phyloP scores from a whole-genome alignment of 2,797 vertebrate species.

The Acipenser ruthenus region DNA sequence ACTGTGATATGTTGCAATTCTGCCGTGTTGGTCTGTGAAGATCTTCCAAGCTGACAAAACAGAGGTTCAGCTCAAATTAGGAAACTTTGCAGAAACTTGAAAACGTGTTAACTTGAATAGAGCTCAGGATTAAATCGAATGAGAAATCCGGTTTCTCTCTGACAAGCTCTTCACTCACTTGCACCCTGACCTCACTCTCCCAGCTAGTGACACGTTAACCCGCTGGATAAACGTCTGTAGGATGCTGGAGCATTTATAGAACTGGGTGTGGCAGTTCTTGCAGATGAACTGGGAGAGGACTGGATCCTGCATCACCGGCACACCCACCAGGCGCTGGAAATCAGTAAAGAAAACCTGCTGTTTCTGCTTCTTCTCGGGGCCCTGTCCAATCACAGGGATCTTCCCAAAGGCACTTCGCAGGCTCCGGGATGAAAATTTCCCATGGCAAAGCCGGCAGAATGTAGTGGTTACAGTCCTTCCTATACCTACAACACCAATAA shows the following conservation, averaged over 20 bases:
- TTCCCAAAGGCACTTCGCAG: conserved; percentile 75
- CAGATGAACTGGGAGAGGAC: conserved; percentile 78
- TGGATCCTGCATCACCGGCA: conserved; percentile 72
- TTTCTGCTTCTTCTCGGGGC: conserved; percentile 38
- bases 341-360: conserved; percentile 73
- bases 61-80: too few species aligned
- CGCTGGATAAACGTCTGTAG: conserved; percentile 79
- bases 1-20: too few species aligned
- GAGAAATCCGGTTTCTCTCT: too few species aligned
- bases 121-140: too few species aligned
- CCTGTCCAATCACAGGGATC: conserved; percentile 47
- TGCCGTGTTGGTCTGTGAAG: too few species aligned
- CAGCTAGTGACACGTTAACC: conserved; percentile 67
- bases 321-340: conserved; percentile 83
- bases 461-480: conserved; percentile 52
- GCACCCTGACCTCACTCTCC: conserved; percentile 41
- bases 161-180: conserved; percentile 43
- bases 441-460: conserved; percentile 86
- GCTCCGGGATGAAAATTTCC: conserved; percentile 81
- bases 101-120: too few species aligned
- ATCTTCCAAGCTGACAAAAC: too few species aligned
- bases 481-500: conserved; percentile 31
- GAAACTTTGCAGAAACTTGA: too few species aligned
- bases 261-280: conserved; percentile 86
- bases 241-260: conserved; percentile 86